Percentiles rank a stretch among this genome's conserved stretches.
phyloP scores from a whole-genome alignment of 1,140 invertebrate genomes.

The Adoxophyes honmai region DNA sequence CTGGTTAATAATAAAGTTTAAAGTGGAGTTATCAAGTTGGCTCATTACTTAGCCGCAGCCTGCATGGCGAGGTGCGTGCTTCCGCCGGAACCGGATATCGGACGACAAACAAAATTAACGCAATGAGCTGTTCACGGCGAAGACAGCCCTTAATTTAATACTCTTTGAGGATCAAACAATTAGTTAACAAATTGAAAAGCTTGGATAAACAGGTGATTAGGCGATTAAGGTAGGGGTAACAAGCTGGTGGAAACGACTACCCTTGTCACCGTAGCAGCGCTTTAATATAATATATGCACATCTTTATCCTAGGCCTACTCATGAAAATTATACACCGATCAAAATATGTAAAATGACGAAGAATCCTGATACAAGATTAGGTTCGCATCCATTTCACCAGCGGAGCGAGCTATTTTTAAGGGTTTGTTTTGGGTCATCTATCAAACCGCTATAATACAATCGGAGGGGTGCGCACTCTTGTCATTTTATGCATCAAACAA shows the following conservation, averaged over 20 bases:
- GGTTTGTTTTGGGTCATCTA: slow-evolving; percentile 11
- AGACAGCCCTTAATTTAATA: slow-evolving; percentile 24
- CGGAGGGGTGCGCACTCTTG: too few species aligned
- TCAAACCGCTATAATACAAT: slow-evolving; percentile 12
- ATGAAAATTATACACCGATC: not conserved
- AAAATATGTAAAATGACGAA: not conserved
- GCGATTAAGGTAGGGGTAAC: not conserved
- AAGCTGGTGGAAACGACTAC: not conserved
- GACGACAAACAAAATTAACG: slow-evolving; percentile 64
- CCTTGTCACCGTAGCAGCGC: not conserved
- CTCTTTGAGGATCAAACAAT: slow-evolving; percentile 19
- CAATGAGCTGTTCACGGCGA: slow-evolving; percentile 33
- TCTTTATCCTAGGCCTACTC: not conserved
- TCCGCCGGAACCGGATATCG: slow-evolving; percentile 64
- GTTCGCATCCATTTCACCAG: not conserved
- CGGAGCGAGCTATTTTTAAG: not conserved
- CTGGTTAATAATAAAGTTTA: not conserved
- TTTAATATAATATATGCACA: not conserved
- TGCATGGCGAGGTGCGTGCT: slow-evolving; percentile 49
- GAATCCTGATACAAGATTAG: not conserved
- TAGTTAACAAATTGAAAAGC: slow-evolving; percentile 16
- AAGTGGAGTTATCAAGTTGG: slow-evolving; percentile 40
- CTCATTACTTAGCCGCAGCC: slow-evolving; percentile 66
- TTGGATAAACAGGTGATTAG: slow-evolving; percentile 12
- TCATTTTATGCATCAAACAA: too few species aligned